Evolutionary conservation across 2,113 vertebrate genomes (phyloP).

Genomic region (Nycticorax nycticorax): DNA sequence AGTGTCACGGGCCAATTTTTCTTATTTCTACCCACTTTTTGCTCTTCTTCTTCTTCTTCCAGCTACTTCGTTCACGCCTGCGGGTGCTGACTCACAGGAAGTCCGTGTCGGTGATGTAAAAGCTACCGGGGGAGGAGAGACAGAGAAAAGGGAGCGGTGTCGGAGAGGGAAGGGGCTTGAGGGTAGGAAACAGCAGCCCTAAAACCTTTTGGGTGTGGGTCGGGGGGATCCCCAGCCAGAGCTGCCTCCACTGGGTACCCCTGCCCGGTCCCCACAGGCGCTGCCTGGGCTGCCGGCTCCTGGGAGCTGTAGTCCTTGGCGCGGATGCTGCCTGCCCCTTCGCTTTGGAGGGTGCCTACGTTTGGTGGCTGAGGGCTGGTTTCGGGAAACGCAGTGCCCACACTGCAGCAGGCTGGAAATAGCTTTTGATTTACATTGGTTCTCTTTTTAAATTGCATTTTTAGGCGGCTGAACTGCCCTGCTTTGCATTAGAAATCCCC

Average conservation of each 20-base stretch:
- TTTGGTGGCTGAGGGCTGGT: neutral
- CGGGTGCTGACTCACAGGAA: neutral
- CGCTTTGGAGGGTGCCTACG: neutral
- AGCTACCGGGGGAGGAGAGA: neutral
- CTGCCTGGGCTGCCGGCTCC: neutral
- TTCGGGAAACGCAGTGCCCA: neutral
- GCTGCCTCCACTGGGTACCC: too few species aligned
- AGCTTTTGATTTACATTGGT: neutral
- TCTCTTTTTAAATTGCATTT: neutral
- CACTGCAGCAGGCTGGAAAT: neutral
- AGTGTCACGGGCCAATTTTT: neutral
- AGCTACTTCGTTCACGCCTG: neutral
- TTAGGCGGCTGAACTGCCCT: neutral
- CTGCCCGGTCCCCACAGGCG: too few species aligned
- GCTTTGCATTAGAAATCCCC: neutral
- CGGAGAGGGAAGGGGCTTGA: neutral
- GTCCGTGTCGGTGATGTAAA: neutral
- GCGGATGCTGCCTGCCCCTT: neutral
- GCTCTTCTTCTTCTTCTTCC: neutral
- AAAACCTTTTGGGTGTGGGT: neutral
- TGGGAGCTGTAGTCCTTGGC: neutral
- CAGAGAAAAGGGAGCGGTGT: neutral
- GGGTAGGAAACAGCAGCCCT: neutral
- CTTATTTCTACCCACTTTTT: neutral
- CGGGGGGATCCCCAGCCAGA: neutral